These are phyloP conservation scores for Sycon ciliatum DNA, from an alignment of 37 sponge, comb jelly and placozoan species.

Conservation along the genomic window DNA sequence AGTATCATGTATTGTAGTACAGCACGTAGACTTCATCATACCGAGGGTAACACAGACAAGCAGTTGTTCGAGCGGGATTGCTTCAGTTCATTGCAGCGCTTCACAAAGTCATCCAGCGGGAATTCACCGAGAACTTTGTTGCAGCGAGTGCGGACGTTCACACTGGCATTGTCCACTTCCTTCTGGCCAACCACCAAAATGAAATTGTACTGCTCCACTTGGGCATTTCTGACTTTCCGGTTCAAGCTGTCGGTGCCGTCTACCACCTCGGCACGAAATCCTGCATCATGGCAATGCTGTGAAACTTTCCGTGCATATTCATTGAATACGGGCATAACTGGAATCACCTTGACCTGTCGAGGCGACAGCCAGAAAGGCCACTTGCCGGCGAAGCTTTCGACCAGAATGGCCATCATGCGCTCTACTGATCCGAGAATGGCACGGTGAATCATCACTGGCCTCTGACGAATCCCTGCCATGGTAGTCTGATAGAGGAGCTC, in stretches of 20 bases:
- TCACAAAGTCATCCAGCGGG: conserved; percentile 39
- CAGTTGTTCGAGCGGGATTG: no score
- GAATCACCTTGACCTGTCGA: conserved; percentile 16
- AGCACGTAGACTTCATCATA: no score
- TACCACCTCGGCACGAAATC: not conserved
- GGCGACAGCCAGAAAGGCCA: conserved; percentile 26
- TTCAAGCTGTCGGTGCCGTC: not conserved
- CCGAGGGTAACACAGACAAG: no score
- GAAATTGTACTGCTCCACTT: conserved; percentile 14
- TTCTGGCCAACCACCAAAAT: conserved; percentile 21
- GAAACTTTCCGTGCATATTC: conserved; percentile 13
- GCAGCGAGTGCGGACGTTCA: conserved; percentile 80
- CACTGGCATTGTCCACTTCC: conserved; percentile 50
- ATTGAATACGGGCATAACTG: not conserved
- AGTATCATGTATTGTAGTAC: no score
- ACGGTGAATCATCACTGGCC: conserved; percentile 29
- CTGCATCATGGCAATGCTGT: not conserved
- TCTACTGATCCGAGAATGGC: conserved; percentile 22
- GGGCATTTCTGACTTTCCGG: conserved; percentile 3
- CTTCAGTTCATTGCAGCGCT: no score
- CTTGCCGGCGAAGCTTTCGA: conserved; percentile 22
- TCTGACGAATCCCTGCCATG: not conserved
- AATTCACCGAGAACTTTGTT: conserved; percentile 78
- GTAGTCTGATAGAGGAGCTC: not conserved
- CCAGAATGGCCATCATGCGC: conserved; percentile 18